phyloP scores from a whole-genome alignment of 1,140 invertebrate species.

The Cotesia typhae region DNA sequence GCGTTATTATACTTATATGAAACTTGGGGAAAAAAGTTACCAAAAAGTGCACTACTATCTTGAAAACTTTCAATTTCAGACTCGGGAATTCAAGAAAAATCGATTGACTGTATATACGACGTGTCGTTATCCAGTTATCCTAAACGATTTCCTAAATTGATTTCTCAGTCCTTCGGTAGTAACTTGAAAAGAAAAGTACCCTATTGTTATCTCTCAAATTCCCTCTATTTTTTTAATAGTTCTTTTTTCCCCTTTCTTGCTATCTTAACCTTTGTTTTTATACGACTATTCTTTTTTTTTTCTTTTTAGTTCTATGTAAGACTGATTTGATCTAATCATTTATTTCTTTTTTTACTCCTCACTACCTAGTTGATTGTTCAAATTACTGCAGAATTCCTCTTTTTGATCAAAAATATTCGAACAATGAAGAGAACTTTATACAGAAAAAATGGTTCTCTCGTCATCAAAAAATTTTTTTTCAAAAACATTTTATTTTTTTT shows the following conservation, averaged over 20 bases:
- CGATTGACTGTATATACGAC: conserved; percentile 34
- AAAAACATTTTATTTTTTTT: too few relatives aligned
- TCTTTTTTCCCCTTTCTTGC: neutral
- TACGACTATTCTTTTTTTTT: neutral
- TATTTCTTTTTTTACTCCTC: too few relatives aligned
- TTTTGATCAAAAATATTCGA: too few relatives aligned
- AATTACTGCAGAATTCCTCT: too few relatives aligned
- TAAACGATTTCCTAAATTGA: conserved; percentile 57
- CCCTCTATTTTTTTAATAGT: neutral
- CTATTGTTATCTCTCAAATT: conserved; percentile 20
- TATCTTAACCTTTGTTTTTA: neutral
- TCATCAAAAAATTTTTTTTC: too few relatives aligned
- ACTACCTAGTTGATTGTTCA: too few relatives aligned
- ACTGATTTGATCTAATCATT: too few relatives aligned
- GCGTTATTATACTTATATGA: conserved; percentile 10
- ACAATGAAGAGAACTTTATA: too few relatives aligned
- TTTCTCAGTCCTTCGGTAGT: conserved; percentile 48
- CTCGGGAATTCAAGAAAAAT: conserved; percentile 36
- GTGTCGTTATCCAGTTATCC: conserved; percentile 50
- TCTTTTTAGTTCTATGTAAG: too few relatives aligned
- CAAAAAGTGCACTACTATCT: conserved; percentile 9
- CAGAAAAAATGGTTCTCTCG: too few relatives aligned
- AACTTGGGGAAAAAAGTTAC: conserved; percentile 30
- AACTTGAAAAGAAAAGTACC: conserved; percentile 19
- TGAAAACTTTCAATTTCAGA: conserved; percentile 9